These are phyloP conservation scores for Hippocampus zosterae DNA, from an alignment of 2,113 vertebrate species.

Conservation along the genomic window DNA sequence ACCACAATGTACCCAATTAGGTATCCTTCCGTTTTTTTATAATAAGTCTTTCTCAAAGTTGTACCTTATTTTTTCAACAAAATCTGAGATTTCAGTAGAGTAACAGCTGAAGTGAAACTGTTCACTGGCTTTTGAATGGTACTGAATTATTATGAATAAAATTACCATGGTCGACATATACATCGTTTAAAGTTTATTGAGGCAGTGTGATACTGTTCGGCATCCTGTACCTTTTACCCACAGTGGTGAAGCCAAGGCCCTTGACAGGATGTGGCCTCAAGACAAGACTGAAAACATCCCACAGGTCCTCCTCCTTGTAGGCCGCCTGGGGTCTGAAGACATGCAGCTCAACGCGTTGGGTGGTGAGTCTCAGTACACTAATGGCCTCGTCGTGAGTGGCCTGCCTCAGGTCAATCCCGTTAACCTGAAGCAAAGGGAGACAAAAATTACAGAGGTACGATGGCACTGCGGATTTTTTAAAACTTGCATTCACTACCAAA, in stretches of 20 bases:
- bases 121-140: background rate
- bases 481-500: background rate
- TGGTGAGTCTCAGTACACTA: slow-evolving; percentile 86
- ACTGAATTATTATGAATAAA: background rate
- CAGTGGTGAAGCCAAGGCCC: slow-evolving; percentile 85
- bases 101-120: background rate
- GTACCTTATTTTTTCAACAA: background rate
- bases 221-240: slow-evolving; percentile 84
- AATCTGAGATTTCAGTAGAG: background rate
- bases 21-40: background rate
- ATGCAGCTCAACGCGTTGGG: slow-evolving; percentile 80
- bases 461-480: background rate
- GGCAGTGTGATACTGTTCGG: no score
- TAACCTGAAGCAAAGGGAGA: slow-evolving; percentile 74
- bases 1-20: background rate
- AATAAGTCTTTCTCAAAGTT: background rate
- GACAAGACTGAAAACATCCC: slow-evolving; percentile 83
- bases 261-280: slow-evolving; percentile 81
- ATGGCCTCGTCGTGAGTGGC: slow-evolving; percentile 93
- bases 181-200: background rate
- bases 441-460: background rate
- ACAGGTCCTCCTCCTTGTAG: slow-evolving; percentile 87
- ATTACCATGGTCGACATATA: background rate
- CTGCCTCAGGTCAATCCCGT: slow-evolving; percentile 89
- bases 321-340: slow-evolving; percentile 86